Evolutionary conservation across 2,113 vertebrate species (phyloP), one percentile per base, ranked within the genome.

Genomic region (Fukomys damarensis): DNA sequence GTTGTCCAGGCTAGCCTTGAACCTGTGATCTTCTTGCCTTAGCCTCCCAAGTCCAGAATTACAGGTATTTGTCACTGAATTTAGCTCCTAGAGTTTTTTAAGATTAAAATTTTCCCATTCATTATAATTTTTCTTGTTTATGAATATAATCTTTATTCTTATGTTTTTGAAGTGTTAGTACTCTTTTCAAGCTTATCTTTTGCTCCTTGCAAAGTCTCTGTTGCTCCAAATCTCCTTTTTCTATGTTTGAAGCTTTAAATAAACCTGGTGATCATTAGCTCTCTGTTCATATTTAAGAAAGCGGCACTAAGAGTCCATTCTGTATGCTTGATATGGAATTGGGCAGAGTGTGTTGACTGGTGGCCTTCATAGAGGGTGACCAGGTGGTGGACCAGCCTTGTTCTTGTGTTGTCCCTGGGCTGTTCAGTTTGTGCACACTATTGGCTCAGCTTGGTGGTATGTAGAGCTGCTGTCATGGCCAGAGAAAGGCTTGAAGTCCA

Each of bases 121-220:
- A 76, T 70, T 86, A 22, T 72, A 82, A 56, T 59, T 81, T 32
- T 77, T 96, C 43, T 66, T 96, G 8, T 74, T 92, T 61, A 66
- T 83, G 22, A 68, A 79, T 58, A 35, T 3, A 72, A 19, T 14
- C 7, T 89, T 93, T 86, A 49, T 59, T 86, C 38, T 80, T 79
- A 65, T 86, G 56, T 84, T 91, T 86, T 52, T 77, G 24, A 85
- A 22, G 3, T 66, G 14, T 63, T 93, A 66, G 19, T 93, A 22
- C 4, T 68, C 5, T 65, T 93, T 81, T 76, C 41, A 43, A 91
- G 56, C 43, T 76, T 91, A 66, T 89, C n/a, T 92, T 86, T 91
- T 16, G 38, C 65, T 96, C 46, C 32, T 92, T 83, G 32, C 9
- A 92, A 89, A 86, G 32, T 68, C 38, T 90, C 68, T 86, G 12